Base-by-base conservation (phyloP, 1,140 invertebrate genomes). In the Trichogramma pretiosum region DNA sequence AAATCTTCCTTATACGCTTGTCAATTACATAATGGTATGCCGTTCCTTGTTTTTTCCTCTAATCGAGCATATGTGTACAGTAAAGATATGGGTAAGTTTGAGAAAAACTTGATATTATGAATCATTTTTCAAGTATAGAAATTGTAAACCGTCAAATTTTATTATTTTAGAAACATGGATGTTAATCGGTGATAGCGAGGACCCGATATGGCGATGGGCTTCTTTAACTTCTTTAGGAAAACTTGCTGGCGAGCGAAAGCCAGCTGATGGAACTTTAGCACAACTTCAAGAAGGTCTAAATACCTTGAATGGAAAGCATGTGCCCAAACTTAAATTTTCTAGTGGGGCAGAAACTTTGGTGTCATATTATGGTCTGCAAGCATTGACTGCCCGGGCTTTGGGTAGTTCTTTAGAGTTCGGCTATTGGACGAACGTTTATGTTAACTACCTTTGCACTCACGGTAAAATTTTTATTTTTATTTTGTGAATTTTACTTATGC, bases 311-410 rank as follows among this genome's bases (percentile, higher is more conserved):
- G 63, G 67, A 11, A 61, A 56, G 46, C 52, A 54, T 41, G 51
- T 66, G 24, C 58, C 66, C 28, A 65, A 61, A 58, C 60, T 64
- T 0, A 59, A 62, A 44, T 56, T 64, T 37, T 62, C 67, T n/a
- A 63, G 70, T 18, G 68, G 62, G 39, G 64, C 58, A 22, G 56
- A 64, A 0, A 67, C 65, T 26, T 62, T 72, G 19, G 62, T 87
- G 17, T 83, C 81, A 46, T 87, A 86, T 65, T 72, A 92, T 18
- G 87, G 91, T 63, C 77, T 78, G 54, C 87, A 91, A 61, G 63
- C 91, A 40, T 72, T 82, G 3, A 76, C 81, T 26, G 78, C 84
- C 40, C 70, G 79, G 50, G 76, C 80, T 24, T 67, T 92, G 11
- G 71, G 79, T 1, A 88, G 86, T 10, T 54, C 76, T 0, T 65